Conservation (phyloP, 2,888 invertebrate species). For the Schrankia costaestrigalis region DNA sequence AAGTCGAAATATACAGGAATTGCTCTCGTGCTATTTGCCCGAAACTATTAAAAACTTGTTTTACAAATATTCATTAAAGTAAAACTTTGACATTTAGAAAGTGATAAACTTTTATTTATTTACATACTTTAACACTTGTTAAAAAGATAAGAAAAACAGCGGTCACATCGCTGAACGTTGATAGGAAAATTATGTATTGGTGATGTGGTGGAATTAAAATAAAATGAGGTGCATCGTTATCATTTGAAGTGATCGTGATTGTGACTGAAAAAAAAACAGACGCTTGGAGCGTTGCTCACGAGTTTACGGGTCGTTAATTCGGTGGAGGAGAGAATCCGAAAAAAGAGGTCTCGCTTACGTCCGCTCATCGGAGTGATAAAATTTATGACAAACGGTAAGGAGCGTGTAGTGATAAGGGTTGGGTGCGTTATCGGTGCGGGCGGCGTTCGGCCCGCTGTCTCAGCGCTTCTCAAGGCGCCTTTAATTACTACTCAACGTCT, state of each 20-base stretch:
- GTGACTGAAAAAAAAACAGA: constrained; percentile 60
- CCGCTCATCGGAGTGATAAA: constrained; percentile 74
- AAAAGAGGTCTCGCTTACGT: constrained; percentile 61
- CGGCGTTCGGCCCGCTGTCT: constrained; percentile 35
- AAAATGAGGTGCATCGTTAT: constrained; percentile 38
- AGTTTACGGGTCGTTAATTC: constrained; percentile 75
- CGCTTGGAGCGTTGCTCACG: constrained; percentile 57
- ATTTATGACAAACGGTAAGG: constrained; percentile 79
- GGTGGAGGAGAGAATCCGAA: constrained; percentile 56
- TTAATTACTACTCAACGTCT: constrained; percentile 45
- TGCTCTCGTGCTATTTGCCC: constrained; percentile 54
- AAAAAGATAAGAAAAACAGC: constrained; percentile 13
- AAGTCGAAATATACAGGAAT: constrained; percentile 64
- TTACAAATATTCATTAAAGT: constrained; percentile 20
- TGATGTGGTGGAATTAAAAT: constrained; percentile 41
- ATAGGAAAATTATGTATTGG: constrained; percentile 20
- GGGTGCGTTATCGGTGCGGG: constrained; percentile 59
- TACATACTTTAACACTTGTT: constrained; percentile 23
- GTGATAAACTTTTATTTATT: constrained; percentile 48
- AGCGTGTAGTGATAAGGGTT: constrained; percentile 70
- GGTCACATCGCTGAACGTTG: constrained; percentile 3
- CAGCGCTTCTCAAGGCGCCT: constrained; percentile 32
- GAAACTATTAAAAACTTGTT: constrained; percentile 43
- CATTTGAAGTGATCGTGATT: constrained; percentile 61
- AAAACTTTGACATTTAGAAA: constrained; percentile 30